Percentiles rank a stretch among this genome's conserved stretches.
phyloP scores from a whole-genome alignment of 2,113 vertebrate species.

The Glareola pratincola region DNA sequence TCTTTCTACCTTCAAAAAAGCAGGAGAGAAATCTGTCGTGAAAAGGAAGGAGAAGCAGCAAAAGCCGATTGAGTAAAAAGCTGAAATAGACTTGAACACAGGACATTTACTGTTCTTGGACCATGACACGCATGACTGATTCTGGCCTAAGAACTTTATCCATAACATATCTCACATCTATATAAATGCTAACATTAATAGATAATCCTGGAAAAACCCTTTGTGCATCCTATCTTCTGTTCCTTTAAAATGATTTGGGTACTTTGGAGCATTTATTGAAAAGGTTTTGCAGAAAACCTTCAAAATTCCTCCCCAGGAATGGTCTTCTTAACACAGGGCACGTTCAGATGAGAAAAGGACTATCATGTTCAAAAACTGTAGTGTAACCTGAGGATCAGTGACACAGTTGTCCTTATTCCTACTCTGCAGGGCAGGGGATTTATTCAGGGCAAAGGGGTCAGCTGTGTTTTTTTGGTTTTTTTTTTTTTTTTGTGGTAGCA shows the following conservation, averaged over 20 bases:
- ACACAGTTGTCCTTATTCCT: background rate
- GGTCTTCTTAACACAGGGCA: background rate
- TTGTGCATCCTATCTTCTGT: background rate
- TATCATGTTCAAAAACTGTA: background rate
- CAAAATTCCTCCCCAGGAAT: background rate
- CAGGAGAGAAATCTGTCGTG: background rate
- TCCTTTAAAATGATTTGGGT: background rate
- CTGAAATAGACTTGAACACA: background rate
- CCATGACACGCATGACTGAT: background rate
- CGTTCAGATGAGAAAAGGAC: background rate
- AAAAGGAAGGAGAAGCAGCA: background rate
- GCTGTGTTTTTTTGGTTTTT: background rate
- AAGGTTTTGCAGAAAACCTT: background rate
- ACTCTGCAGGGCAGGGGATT: accelerated
- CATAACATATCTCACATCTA: background rate
- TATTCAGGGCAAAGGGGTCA: background rate
- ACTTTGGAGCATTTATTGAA: background rate
- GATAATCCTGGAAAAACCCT: background rate
- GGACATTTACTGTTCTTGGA: background rate
- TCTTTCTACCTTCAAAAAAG: background rate
- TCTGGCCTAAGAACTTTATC: background rate
- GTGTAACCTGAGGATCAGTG: background rate
- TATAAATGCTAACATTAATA: background rate
- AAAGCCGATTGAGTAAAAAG: background rate
- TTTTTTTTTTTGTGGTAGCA: background rate